phyloP scores from a whole-genome alignment of 2,888 invertebrate genomes.

The Lepidocyrtinus sp. region DNA sequence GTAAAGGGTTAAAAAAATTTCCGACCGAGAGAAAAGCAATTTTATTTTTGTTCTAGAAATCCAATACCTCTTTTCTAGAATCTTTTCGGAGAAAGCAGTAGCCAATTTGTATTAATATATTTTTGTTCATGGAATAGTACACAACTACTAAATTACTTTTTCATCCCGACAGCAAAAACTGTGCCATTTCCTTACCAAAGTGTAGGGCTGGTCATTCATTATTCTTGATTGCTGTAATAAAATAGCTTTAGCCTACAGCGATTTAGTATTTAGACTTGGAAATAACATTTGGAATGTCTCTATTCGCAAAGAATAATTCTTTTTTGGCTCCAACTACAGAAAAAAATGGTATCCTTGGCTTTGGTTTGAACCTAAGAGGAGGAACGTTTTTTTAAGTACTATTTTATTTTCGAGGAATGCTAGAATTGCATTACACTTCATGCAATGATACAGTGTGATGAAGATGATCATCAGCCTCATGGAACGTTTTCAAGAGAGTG shows the following conservation, averaged over 20 bases:
- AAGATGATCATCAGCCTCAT: not conserved
- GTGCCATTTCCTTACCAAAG: slow-evolving; percentile 1
- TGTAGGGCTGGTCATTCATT: not conserved
- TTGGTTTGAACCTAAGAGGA: not conserved
- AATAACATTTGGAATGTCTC: slow-evolving; percentile 7
- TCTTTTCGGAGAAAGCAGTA: not conserved
- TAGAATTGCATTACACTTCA: slow-evolving; percentile 2
- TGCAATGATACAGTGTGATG: not conserved
- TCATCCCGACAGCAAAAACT: not conserved
- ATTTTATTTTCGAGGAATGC: slow-evolving; percentile 4
- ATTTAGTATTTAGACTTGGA: not conserved
- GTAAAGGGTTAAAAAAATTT: not conserved
- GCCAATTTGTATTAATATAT: slow-evolving; percentile 18
- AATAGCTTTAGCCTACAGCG: not conserved
- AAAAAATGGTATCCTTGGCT: slow-evolving; percentile 1
- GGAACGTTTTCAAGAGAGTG: not conserved
- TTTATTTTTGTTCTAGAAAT: slow-evolving; percentile 3
- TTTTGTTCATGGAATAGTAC: not conserved
- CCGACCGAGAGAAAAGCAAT: not conserved
- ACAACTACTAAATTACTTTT: not conserved
- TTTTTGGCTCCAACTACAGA: slow-evolving; percentile 1
- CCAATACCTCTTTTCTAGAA: not conserved
- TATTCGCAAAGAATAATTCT: not conserved
- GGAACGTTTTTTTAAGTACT: not conserved
- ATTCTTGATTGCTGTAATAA: slow-evolving; percentile 8